Evolutionary conservation across 2,113 vertebrate species (phyloP), one percentile per base, ranked within the genome.

Genomic region (Erythrolamprus reginae): DNA sequence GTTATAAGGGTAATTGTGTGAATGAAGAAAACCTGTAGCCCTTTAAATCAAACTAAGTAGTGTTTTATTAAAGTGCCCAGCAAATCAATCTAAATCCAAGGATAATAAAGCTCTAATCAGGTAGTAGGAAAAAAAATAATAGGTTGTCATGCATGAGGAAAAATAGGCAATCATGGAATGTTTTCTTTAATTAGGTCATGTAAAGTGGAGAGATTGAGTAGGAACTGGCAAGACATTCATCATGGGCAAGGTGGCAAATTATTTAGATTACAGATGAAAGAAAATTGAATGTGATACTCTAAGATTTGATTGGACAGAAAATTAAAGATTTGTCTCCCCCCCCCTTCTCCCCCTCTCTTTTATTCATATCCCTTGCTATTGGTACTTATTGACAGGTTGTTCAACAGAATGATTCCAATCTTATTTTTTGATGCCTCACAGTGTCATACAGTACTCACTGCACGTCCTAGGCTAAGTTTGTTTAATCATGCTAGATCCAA

Each of bases 71-170:
- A 98, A 97, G 98, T 98, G 97, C 98, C 98, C 97, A 95, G 98
- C 98, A 99, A 99, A 99, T 99, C 99, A 99, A 99, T 99, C 99
- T 99, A 99, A 99, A 99, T 99, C 98, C 98, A 98, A 98, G 98
- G 98, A 98, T 99, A 99, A 99, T 99, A 99, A 99, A 97, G 98
- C 98, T 97, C 98, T 99, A 99, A 99, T 99, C 99, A 99, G 99
- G 98, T 99, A 97, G 98, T 98, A 98, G 98, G 97, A 98, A 99
- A 84, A 70, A 91, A 99, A 99, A 99, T 99, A 99, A 99, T 99
- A 99, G 98, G 98, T 99, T 99, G 99, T 98, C 99, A 99, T 98
- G 98, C 98, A 98, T 98, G 97, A 98, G 98, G 97, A 99, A 98
- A 99, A 99, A 99, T 98, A 99, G 98, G 99, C 99, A 99, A 99